Evolutionary conservation across 2,113 vertebrate genomes (phyloP).

Genomic region (Callipepla squamata): DNA sequence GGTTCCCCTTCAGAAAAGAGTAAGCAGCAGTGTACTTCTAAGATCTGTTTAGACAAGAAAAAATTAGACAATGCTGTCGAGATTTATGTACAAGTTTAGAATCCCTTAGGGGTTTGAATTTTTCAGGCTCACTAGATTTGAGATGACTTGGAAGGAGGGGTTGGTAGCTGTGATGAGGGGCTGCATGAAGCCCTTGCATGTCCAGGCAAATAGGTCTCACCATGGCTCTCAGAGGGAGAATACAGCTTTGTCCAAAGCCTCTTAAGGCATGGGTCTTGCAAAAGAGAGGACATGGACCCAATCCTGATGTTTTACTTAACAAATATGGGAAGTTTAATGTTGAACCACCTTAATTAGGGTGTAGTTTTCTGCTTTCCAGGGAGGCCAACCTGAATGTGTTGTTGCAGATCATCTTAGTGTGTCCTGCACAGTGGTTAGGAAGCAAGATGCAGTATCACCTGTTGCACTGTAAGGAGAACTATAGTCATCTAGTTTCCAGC

Average conservation of each 20-base stretch:
- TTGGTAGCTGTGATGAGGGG: neutral
- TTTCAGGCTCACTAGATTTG: neutral
- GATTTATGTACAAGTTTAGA: neutral
- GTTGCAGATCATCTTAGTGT: neutral
- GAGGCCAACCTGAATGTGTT: neutral
- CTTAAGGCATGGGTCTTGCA: neutral
- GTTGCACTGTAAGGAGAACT: neutral
- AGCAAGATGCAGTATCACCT: neutral
- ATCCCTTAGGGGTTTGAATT: neutral
- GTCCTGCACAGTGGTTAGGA: neutral
- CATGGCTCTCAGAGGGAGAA: neutral
- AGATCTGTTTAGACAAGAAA: slow-evolving; percentile 19
- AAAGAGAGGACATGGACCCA: neutral
- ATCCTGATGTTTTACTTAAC: neutral
- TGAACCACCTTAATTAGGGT: neutral
- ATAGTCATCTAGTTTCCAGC: neutral
- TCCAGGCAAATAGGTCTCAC: neutral
- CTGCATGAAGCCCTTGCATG: neutral
- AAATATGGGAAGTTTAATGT: rapidly evolving
- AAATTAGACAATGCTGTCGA: neutral
- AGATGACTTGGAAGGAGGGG: neutral
- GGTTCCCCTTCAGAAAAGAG: neutral
- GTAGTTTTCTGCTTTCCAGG: neutral
- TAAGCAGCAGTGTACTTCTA: neutral
- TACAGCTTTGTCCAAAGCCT: neutral